Conservation (phyloP, 30 jellyfish, hydroid and myxozoan species). For the Aurelia aurita region DNA sequence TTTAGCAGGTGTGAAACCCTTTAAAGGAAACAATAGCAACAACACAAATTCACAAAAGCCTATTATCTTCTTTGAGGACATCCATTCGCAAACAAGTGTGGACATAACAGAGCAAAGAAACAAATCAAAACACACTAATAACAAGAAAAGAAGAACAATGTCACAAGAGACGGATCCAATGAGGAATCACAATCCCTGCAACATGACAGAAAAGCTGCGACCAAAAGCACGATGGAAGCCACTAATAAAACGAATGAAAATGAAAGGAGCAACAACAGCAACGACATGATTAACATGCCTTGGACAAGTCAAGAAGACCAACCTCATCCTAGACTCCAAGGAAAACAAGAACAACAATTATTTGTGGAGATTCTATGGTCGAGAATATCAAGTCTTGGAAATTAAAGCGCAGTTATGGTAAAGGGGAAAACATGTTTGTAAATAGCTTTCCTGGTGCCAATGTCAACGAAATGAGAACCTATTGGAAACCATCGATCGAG, state of each 20-base stretch:
- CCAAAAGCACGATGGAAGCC: conserved; percentile 10
- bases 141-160: neutral
- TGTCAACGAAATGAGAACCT: conserved; percentile 13
- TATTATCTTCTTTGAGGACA: neutral
- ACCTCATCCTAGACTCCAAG: neutral
- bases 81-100: conserved; percentile 28
- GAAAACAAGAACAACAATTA: conserved; percentile 19
- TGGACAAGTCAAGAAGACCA: neutral
- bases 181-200: conserved; percentile 13
- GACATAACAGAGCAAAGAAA: conserved; percentile 23
- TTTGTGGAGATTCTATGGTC: conserved; percentile 20
- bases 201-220: neutral
- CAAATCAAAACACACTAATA: conserved; percentile 9
- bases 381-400: neutral
- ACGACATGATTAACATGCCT: conserved; percentile 3
- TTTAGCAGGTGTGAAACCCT: conserved; percentile 6
- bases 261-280: conserved; percentile 3
- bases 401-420: conserved; percentile 18
- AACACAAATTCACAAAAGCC: neutral
- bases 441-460: conserved; percentile 26
- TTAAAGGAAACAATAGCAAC: neutral
- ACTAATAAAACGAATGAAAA: neutral
- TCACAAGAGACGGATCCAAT: neutral
- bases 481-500: conserved; percentile 18
- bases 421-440: conserved; percentile 9